These are phyloP conservation scores for Prinia subflava DNA, from an alignment of 2,113 vertebrate species.

Conservation along the genomic window DNA sequence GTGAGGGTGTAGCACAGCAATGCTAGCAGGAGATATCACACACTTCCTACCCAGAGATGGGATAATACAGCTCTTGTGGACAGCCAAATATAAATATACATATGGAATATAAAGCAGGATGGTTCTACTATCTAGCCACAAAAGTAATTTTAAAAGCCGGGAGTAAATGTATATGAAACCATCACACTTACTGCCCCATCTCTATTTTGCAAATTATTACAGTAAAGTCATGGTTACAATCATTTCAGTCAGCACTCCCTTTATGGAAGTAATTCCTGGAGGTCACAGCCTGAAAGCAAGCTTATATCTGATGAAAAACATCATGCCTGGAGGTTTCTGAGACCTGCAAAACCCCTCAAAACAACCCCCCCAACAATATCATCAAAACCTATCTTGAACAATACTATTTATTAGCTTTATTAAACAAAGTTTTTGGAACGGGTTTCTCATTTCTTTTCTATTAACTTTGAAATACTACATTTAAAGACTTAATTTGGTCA, in stretches of 20 bases:
- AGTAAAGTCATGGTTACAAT: neutral
- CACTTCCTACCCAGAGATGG: neutral
- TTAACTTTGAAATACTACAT: neutral
- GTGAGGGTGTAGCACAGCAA: neutral
- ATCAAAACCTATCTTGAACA: neutral
- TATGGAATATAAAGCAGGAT: neutral
- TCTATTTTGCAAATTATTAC: neutral
- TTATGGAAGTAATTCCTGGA: slow-evolving; percentile 2
- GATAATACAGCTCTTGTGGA: neutral
- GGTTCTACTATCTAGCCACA: neutral
- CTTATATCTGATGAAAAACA: neutral
- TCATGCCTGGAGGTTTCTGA: neutral
- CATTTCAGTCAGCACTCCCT: neutral
- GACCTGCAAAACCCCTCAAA: neutral
- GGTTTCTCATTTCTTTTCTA: neutral
- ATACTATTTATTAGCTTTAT: neutral
- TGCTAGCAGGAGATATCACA: neutral
- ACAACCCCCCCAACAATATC: neutral
- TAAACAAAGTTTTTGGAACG: neutral
- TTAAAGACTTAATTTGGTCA: neutral
- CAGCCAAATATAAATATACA: neutral
- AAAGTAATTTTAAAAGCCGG: slow-evolving; percentile 9
- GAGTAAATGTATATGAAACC: neutral
- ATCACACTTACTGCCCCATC: neutral
- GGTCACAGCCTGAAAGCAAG: neutral